phyloP scores from a whole-genome alignment of 2,113 vertebrate genomes.

The Brachyhypopomus gauderio region DNA sequence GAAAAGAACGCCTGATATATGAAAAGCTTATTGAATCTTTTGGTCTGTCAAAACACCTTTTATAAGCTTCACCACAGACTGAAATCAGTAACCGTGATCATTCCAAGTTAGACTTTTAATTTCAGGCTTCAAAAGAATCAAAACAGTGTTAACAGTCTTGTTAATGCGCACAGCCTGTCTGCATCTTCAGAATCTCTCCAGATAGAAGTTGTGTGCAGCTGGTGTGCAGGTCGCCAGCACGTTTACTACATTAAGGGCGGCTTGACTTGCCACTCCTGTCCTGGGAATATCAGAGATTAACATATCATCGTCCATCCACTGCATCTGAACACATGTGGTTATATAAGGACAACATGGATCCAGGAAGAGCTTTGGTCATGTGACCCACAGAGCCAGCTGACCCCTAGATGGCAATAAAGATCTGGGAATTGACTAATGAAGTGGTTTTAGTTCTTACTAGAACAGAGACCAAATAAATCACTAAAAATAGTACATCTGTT shows the following conservation, averaged over 20 bases:
- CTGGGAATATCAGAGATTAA: conserved; percentile 14
- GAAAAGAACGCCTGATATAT: no score
- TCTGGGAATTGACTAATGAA: conserved; percentile 10
- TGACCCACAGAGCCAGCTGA: conserved; percentile 41
- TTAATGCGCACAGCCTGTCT: background rate
- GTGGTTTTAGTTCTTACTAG: background rate
- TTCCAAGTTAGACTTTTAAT: background rate
- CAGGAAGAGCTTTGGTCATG: conserved; percentile 64
- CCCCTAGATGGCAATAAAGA: conserved; percentile 69
- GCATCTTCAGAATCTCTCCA: background rate
- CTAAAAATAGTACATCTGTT: no score
- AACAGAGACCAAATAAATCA: no score
- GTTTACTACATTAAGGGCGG: background rate
- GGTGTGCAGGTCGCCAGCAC: no score
- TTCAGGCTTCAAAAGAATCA: background rate
- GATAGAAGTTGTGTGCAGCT: no score
- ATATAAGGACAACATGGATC: conserved; percentile 56
- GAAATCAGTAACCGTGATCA: no score
- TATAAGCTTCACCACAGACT: no score
- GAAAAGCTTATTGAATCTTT: no score
- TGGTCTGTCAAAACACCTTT: no score
- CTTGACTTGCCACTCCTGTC: background rate
- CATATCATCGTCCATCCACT: conserved; percentile 43
- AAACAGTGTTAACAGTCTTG: no score
- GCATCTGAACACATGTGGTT: conserved; percentile 13